A percentile compares a stretch with the other conserved stretches of the same genome.
Evolutionary conservation across 2,888 invertebrate genomes (phyloP).

Genomic region (Drosophila prostipennis): DNA sequence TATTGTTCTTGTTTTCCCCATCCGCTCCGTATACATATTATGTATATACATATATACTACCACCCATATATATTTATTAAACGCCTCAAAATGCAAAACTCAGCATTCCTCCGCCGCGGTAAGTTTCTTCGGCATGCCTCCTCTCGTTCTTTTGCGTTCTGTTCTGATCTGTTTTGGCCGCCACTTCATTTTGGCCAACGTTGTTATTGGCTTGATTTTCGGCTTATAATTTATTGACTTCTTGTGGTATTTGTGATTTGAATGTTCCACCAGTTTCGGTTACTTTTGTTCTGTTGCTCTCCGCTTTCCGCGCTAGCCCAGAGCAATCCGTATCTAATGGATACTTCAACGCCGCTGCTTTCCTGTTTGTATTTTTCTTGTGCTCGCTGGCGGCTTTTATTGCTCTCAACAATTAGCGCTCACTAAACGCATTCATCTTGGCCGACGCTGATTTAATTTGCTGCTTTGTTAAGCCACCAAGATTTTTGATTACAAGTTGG

Average conservation of each 20-base stretch:
- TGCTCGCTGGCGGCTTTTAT: slow-evolving; percentile 61
- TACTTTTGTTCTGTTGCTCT: slow-evolving; percentile 24
- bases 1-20: slow-evolving; percentile 68
- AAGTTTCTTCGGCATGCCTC: slow-evolving; percentile 86
- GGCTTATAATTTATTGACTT: slow-evolving; percentile 36
- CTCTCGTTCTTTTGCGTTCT: slow-evolving; percentile 45
- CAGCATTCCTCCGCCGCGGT: slow-evolving; percentile 90
- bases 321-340: slow-evolving; percentile 72
- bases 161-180: slow-evolving; percentile 53
- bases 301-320: slow-evolving; percentile 47
- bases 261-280: slow-evolving; percentile 46
- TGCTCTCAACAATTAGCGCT: slow-evolving; percentile 57
- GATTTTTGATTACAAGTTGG: slow-evolving; percentile 9
- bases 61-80: slow-evolving; percentile 40
- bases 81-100: slow-evolving; percentile 78
- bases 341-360: slow-evolving; percentile 68
- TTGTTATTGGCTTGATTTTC: slow-evolving; percentile 54
- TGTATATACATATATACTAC: slow-evolving; percentile 40
- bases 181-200: slow-evolving; percentile 28
- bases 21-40: slow-evolving; percentile 48
- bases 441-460: slow-evolving; percentile 41
- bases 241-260: slow-evolving; percentile 47
- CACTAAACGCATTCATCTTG: slow-evolving; percentile 54
- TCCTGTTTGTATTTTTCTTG: slow-evolving; percentile 48
- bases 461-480: slow-evolving; percentile 23